A percentile compares a stretch with the other conserved stretches of the same genome.
These are phyloP conservation scores for Danaus melanippus DNA, from an alignment of 1,140 invertebrate species.

Conservation along the genomic window DNA sequence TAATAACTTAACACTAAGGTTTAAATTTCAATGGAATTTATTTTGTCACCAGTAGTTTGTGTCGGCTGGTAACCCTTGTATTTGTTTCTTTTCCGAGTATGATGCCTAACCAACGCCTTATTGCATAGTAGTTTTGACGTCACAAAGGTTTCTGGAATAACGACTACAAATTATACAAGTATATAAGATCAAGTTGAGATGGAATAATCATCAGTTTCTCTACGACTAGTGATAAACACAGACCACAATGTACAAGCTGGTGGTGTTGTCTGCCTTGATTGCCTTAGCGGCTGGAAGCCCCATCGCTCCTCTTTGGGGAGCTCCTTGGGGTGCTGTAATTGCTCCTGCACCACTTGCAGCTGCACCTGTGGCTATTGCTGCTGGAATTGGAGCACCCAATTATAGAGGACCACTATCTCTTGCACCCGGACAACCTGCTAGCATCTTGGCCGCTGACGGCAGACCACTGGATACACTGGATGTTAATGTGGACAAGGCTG, in stretches of 20 bases:
- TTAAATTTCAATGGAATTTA: not conserved
- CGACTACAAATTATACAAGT: slow-evolving; percentile 43
- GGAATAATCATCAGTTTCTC: slow-evolving; percentile 41
- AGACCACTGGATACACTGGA: slow-evolving; percentile 55
- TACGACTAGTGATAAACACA: slow-evolving; percentile 57
- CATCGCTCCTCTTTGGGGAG: slow-evolving; percentile 33
- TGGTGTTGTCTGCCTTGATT: slow-evolving; percentile 54
- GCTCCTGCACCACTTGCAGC: slow-evolving; percentile 9
- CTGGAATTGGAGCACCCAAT: slow-evolving; percentile 34
- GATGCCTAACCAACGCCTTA: slow-evolving; percentile 44
- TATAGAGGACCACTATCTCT: slow-evolving; percentile 47
- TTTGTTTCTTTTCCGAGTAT: slow-evolving; percentile 40
- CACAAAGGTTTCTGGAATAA: slow-evolving; percentile 52
- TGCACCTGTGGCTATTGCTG: not conserved
- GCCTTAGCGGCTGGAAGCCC: slow-evolving; percentile 60
- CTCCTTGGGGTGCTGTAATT: slow-evolving; percentile 11
- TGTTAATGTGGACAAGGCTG: not conserved
- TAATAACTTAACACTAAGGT: slow-evolving; percentile 12
- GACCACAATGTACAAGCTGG: slow-evolving; percentile 70
- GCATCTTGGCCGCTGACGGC: slow-evolving; percentile 50
- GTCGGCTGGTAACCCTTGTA: slow-evolving; percentile 29
- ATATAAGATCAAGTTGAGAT: slow-evolving; percentile 43
- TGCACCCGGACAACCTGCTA: slow-evolving; percentile 54
- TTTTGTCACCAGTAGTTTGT: slow-evolving; percentile 5
- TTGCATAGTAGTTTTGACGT: slow-evolving; percentile 43